Evolutionary conservation across 2,888 invertebrate genomes (phyloP).

Genomic region (Leptinotarsa juncta): DNA sequence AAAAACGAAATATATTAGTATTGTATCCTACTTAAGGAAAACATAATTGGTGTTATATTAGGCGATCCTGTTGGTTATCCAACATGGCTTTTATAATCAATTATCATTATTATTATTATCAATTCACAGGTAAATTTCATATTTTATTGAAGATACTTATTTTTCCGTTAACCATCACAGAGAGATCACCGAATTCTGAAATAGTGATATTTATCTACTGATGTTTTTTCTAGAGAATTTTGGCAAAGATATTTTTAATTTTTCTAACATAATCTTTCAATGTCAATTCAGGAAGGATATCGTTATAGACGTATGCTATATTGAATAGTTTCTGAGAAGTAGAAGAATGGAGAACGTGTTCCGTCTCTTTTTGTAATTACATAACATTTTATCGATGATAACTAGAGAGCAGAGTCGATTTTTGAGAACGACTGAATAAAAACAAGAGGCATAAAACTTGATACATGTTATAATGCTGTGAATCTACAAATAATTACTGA

Average conservation of each 20-base stretch:
- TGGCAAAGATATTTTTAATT: too few species aligned
- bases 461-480: not conserved
- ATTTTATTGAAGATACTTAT: too few species aligned
- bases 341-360: conserved; percentile 60
- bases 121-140: too few species aligned
- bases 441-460: not conserved
- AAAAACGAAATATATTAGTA: too few species aligned
- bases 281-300: not conserved
- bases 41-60: not conserved
- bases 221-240: too few species aligned
- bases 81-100: not conserved
- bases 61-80: not conserved
- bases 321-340: conserved; percentile 42
- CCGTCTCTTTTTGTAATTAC: conserved; percentile 50
- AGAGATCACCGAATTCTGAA: too few species aligned
- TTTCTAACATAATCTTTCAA: not conserved
- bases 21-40: too few species aligned
- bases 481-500: not conserved
- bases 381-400: conserved; percentile 5
- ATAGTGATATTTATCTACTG: too few species aligned
- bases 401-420: conserved; percentile 6
- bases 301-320: conserved; percentile 6
- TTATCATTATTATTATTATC: too few species aligned
- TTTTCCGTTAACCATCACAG: too few species aligned
- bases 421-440: not conserved